phyloP scores from a whole-genome alignment of 2,888 invertebrate species.

The Leptogaster cylindrica region DNA sequence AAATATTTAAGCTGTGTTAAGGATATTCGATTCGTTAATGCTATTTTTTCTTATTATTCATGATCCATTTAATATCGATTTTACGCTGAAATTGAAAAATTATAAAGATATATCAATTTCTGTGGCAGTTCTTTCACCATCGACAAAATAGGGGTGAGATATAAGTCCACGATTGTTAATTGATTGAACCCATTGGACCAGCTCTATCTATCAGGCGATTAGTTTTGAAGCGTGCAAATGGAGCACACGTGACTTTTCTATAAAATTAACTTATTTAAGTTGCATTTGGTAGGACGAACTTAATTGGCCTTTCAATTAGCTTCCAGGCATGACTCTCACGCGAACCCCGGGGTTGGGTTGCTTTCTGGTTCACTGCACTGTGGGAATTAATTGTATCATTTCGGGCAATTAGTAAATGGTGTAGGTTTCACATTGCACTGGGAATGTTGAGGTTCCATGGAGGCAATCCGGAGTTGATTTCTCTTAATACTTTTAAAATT shows the following conservation, averaged over 20 bases:
- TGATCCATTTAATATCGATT: too few species aligned
- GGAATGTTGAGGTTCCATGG: background rate
- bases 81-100: too few species aligned
- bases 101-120: too few species aligned
- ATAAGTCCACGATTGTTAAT: too few species aligned
- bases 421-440: background rate
- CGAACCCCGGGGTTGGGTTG: background rate
- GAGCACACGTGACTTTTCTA: constrained; percentile 5
- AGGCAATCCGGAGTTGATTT: background rate
- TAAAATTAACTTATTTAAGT: constrained; percentile 8
- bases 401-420: background rate
- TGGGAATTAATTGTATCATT: constrained; percentile 7
- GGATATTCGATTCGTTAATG: too few species aligned
- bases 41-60: too few species aligned
- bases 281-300: constrained; percentile 1
- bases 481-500: background rate
- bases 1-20: too few species aligned
- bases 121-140: too few species aligned
- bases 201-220: too few species aligned
- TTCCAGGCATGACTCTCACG: background rate
- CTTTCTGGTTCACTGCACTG: background rate
- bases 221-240: constrained; percentile 2
- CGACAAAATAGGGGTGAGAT: too few species aligned
- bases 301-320: constrained; percentile 9
- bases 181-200: too few species aligned